These are phyloP conservation scores for Dendrolimus houi DNA, from an alignment of 2,888 invertebrate species.

Conservation along the genomic window DNA sequence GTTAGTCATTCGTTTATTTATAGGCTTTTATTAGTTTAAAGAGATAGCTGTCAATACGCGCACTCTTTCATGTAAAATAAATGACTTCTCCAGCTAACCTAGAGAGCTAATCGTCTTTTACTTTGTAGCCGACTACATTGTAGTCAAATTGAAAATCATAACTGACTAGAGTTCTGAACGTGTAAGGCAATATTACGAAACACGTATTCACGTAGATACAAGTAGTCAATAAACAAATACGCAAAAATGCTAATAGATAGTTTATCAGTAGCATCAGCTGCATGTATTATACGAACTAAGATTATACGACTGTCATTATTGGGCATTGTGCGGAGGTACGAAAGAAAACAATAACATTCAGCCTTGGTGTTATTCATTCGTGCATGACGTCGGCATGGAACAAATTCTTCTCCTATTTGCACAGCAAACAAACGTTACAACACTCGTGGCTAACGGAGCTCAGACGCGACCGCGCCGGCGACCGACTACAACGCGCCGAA, in stretches of 20 bases:
- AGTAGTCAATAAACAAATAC: constrained; percentile 3
- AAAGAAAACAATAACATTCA: constrained; percentile 49
- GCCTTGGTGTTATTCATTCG: constrained; percentile 61
- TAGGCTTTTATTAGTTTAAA: no score
- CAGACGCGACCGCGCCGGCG: constrained; percentile 45
- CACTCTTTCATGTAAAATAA: no score
- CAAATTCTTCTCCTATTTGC: constrained; percentile 64
- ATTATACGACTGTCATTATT: constrained; percentile 23
- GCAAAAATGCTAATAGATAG: constrained; percentile 13
- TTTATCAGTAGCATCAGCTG: constrained; percentile 16
- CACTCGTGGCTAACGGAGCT: constrained; percentile 33
- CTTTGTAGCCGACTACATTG: no score
- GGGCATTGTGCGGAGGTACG: constrained; percentile 28
- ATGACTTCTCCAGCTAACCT: no score
- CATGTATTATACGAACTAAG: background rate
- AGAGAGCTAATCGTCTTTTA: no score
- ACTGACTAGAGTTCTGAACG: no score
- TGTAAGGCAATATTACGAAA: no score
- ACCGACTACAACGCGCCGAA: constrained; percentile 33
- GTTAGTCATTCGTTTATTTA: no score
- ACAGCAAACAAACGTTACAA: constrained; percentile 52
- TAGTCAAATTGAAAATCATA: no score
- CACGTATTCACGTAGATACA: no score
- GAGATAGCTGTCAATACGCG: no score
- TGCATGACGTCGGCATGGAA: constrained; percentile 60